Conservation (phyloP, 2,888 invertebrate species). For the Macrostomum cliftonense region DNA sequence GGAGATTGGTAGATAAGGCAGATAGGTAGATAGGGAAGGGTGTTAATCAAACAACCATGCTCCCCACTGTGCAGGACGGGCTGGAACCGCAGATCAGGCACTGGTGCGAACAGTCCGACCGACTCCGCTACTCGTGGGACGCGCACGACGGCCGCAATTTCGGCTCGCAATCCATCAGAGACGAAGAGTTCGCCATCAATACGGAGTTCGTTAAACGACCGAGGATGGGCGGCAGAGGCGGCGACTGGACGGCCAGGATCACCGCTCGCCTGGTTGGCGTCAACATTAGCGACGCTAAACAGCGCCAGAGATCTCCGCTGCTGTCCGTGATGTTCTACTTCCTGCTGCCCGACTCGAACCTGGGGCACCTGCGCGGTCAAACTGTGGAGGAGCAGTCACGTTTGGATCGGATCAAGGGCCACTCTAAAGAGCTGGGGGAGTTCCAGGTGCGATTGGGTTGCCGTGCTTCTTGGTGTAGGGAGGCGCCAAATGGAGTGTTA, state of each 20-base stretch:
- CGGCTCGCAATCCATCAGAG: slow-evolving; percentile 70
- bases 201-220: slow-evolving; percentile 72
- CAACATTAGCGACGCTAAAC: background rate
- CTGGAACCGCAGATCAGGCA: slow-evolving; percentile 43
- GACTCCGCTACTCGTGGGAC: slow-evolving; percentile 59
- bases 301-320: slow-evolving; percentile 12
- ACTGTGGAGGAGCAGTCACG: slow-evolving; percentile 18
- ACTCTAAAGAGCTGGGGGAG: slow-evolving; percentile 56
- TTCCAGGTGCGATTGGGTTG: slow-evolving; percentile 48
- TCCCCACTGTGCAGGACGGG: background rate
- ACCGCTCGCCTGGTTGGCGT: slow-evolving; percentile 12
- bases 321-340: slow-evolving; percentile 34
- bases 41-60: too few relatives aligned
- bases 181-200: slow-evolving; percentile 53
- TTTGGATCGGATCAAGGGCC: slow-evolving; percentile 50
- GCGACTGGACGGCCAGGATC: slow-evolving; percentile 78
- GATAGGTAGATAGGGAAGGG: too few relatives aligned
- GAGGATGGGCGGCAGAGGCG: slow-evolving; percentile 59
- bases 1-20: too few relatives aligned
- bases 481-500: too few relatives aligned
- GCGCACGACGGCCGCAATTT: slow-evolving; percentile 78
- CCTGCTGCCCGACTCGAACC: slow-evolving; percentile 44
- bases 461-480: slow-evolving; percentile 4
- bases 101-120: slow-evolving; percentile 75
- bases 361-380: slow-evolving; percentile 24